Evolutionary conservation across 92 coral and sea anemone genomes (phyloP), one percentile per base, ranked within the genome.

Genomic region (Actinernus sp.): DNA sequence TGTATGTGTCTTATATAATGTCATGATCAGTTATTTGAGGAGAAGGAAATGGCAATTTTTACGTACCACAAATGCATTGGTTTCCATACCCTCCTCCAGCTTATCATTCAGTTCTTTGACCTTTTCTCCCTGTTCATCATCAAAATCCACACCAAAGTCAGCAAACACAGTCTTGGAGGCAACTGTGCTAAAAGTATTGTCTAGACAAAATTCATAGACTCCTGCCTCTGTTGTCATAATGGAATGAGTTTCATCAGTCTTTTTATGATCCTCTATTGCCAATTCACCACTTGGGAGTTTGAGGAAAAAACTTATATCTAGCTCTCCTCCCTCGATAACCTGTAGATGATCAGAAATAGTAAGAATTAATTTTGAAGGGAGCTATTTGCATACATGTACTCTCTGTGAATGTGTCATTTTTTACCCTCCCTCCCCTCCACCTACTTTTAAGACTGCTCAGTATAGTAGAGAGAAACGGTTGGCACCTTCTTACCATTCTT

Each of bases 281-380:
- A 22, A n/a, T 12, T 73, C 76, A 24, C 92, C 92, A 60, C 46
- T 71, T 20, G 97, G 92, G 6, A 61, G 50, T 11, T 66, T 52
- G 0, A 82, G 51, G 25, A 58, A 68, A 49, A 90, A 69, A 48
- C 28, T 64, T 0, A 90, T 90, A 57, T 90, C 96, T 33, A 90
- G 23, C 16, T 90, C 92, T 31, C 92, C 96, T 29, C 96, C 96
- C 58, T 90, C 96, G 22, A 90, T 63, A 29, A 90, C 96, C 96
- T 90, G 56, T 8, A 1, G 52, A 18, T 9, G 21, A 12, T 8
- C 52, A 45, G 10, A 23, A 45, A 45, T 8, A 17, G 10, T 8
- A 45, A 6, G n/a, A n/a, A n/a, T n/a, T n/a, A n/a, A n/a, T n/a
- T n/a, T n/a, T n/a, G n/a, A n/a, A n/a, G n/a, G n/a, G n/a, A n/a